Conservation (phyloP, 2,113 vertebrate species). For the Salvelinus sp. region DNA sequence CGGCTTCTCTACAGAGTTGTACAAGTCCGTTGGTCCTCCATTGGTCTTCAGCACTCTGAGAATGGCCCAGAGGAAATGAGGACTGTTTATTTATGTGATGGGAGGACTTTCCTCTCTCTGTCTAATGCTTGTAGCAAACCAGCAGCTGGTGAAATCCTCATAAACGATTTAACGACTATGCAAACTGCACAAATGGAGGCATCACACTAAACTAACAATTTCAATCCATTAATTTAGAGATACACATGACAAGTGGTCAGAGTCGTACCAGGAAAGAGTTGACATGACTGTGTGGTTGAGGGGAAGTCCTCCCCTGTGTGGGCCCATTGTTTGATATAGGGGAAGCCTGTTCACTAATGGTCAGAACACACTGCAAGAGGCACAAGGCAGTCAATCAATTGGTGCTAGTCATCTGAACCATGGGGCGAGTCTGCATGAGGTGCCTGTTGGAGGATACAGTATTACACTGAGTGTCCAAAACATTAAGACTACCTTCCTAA, state of each 20-base stretch:
- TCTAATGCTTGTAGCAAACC: constrained; percentile 31
- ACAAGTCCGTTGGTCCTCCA: constrained; percentile 32
- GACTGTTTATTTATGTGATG: constrained; percentile 59
- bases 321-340: constrained; percentile 27
- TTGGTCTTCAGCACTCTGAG: constrained; percentile 5
- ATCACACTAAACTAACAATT: background rate
- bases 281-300: constrained; percentile 2
- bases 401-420: too few relatives aligned
- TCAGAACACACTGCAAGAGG: too few relatives aligned
- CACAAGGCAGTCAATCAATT: too few relatives aligned
- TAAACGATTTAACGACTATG: constrained; percentile 58
- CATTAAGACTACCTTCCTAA: too few relatives aligned
- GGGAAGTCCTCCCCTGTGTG: constrained; percentile 34
- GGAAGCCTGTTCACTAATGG: background rate
- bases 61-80: constrained; percentile 52
- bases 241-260: constrained; percentile 13
- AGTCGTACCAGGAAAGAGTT: constrained; percentile 35
- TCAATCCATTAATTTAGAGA: constrained; percentile 47
- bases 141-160: constrained; percentile 50
- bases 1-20: constrained; percentile 7
- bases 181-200: constrained; percentile 5
- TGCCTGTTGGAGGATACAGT: background rate
- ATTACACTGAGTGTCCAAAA: background rate
- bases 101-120: constrained; percentile 51
- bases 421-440: too few relatives aligned